Evolutionary conservation across 2,888 invertebrate genomes (phyloP).

Genomic region (Trachelus iudaicus): DNA sequence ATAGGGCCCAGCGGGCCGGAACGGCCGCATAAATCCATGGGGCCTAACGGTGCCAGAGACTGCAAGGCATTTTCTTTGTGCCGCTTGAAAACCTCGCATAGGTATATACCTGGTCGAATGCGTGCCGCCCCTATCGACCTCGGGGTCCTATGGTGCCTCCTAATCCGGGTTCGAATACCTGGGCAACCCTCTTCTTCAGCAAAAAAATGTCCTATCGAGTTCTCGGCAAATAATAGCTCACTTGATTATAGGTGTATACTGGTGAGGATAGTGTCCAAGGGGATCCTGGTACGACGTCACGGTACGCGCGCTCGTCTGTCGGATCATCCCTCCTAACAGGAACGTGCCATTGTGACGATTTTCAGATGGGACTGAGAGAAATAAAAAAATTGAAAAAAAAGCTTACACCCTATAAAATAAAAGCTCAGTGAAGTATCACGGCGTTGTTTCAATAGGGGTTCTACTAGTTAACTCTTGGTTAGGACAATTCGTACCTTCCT

Average conservation of each 20-base stretch:
- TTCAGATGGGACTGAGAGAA: conserved; percentile 18
- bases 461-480: neutral
- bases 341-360: conserved; percentile 8
- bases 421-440: neutral
- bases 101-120: conserved; percentile 1
- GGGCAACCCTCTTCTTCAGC: neutral
- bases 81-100: conserved; percentile 7
- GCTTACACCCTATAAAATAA: neutral
- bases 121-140: conserved; percentile 2
- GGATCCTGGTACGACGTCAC: neutral
- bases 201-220: conserved; percentile 26
- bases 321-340: conserved; percentile 1
- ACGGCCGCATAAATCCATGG: conserved; percentile 32
- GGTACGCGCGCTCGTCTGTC: neutral
- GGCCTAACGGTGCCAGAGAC: conserved; percentile 43
- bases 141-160: neutral
- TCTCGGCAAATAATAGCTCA: conserved; percentile 44
- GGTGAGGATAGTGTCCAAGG: neutral
- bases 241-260: conserved; percentile 21
- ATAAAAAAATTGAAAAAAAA: conserved; percentile 33
- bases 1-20: neutral
- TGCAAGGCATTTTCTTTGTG: conserved; percentile 41
- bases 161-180: neutral
- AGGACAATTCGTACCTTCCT: neutral
- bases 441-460: neutral